Evolutionary conservation across 35 echinoderm and acorn worm species (phyloP).

Genomic region (Anneissia japonica): DNA sequence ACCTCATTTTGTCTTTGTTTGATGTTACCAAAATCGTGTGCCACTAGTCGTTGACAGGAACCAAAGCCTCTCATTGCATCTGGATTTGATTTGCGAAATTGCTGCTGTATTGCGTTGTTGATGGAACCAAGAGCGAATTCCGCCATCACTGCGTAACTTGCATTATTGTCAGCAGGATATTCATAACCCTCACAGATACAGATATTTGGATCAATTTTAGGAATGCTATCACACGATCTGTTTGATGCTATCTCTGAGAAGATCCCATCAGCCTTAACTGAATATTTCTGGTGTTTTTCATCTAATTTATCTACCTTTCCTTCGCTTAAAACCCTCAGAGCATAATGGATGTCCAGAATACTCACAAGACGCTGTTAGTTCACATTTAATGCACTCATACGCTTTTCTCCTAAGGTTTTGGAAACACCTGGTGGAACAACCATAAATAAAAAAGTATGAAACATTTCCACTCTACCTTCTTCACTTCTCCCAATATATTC

Average conservation of each 20-base stretch:
- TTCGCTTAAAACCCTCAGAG: slow-evolving; percentile 31
- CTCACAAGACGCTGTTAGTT: slow-evolving; percentile 67
- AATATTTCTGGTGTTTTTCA: slow-evolving; percentile 9
- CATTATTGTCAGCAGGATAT: slow-evolving; percentile 32
- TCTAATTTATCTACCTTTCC: background rate
- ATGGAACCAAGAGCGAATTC: slow-evolving; percentile 65
- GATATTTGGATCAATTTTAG: slow-evolving; percentile 55
- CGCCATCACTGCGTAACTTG: slow-evolving; percentile 32
- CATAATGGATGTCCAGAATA: slow-evolving; percentile 63
- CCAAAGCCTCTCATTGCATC: slow-evolving; percentile 24
- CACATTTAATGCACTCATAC: slow-evolving; percentile 10
- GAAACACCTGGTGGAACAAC: slow-evolving; percentile 33
- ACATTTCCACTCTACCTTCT: slow-evolving; percentile 75
- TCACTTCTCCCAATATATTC: slow-evolving; percentile 36
- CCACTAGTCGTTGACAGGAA: slow-evolving; percentile 48
- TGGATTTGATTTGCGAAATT: slow-evolving; percentile 21
- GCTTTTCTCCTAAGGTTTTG: slow-evolving; percentile 4
- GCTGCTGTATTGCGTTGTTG: slow-evolving; percentile 55
- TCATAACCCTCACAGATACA: slow-evolving; percentile 66
- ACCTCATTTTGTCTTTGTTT: too few species aligned
- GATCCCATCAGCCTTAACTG: slow-evolving; percentile 36
- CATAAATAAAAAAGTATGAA: slow-evolving; percentile 59
- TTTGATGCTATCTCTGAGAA: slow-evolving; percentile 21
- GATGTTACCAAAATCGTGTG: too few species aligned
- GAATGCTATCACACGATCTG: slow-evolving; percentile 64